A percentile compares a stretch with the other conserved stretches of the same genome.
phyloP scores from a whole-genome alignment of 2,888 invertebrate species.

The Petrolisthes cinctipes region DNA sequence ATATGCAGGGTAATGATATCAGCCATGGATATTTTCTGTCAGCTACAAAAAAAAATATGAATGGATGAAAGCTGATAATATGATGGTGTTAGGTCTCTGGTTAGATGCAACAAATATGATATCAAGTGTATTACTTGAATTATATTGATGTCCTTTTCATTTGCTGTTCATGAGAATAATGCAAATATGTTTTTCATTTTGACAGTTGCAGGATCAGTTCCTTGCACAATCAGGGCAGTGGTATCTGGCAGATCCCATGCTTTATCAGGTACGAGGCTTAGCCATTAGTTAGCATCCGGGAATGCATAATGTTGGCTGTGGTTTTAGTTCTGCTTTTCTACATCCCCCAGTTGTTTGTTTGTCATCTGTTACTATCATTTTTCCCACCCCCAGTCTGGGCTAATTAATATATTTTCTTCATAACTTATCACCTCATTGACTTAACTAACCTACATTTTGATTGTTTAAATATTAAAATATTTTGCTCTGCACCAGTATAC shows the following conservation, averaged over 20 bases:
- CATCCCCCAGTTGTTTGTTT: conserved; percentile 8
- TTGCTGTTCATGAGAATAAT: conserved; percentile 30
- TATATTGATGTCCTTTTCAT: neutral
- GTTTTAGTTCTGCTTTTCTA: conserved; percentile 25
- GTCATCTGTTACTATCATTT: neutral
- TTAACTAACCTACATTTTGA: too few relatives aligned
- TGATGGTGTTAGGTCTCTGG: too few relatives aligned
- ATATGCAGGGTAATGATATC: too few relatives aligned
- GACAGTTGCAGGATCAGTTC: conserved; percentile 48
- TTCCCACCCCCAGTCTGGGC: too few relatives aligned
- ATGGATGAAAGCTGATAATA: too few relatives aligned
- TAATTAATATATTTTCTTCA: too few relatives aligned
- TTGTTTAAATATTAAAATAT: too few relatives aligned
- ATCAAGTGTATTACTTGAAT: neutral
- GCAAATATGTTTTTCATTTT: conserved; percentile 36
- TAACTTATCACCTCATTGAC: too few relatives aligned
- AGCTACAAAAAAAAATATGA: too few relatives aligned
- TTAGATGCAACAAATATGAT: too few relatives aligned
- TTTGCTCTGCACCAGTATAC: too few relatives aligned
- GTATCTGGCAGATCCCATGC: conserved; percentile 55
- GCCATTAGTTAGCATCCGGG: conserved; percentile 42
- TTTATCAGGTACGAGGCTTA: conserved; percentile 45
- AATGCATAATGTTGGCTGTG: conserved; percentile 48
- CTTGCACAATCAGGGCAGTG: conserved; percentile 51
- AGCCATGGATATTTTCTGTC: too few relatives aligned